Evolutionary conservation across 1,140 invertebrate genomes (phyloP).

Genomic region (Anthonomus grandis): DNA sequence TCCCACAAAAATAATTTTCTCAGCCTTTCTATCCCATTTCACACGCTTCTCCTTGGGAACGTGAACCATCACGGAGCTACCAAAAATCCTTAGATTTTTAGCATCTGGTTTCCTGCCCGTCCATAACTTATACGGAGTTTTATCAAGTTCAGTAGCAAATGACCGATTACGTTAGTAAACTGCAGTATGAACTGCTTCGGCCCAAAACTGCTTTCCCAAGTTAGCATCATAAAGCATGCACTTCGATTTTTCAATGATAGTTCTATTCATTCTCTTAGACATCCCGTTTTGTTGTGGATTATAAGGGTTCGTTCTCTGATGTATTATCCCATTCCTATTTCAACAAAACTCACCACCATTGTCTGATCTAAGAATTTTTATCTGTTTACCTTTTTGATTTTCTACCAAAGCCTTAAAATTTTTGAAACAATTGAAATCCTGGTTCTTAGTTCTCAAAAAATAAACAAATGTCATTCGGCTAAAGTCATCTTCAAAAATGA

Average conservation of each 20-base stretch:
- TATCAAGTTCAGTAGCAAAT: too few relatives aligned
- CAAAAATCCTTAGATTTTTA: slow-evolving; percentile 38
- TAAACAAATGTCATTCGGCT: slow-evolving; percentile 43
- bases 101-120: slow-evolving; percentile 32
- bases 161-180: slow-evolving; percentile 26
- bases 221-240: slow-evolving; percentile 30
- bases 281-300: slow-evolving; percentile 51
- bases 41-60: slow-evolving; percentile 34
- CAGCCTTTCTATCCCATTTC: slow-evolving; percentile 36
- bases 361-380: neutral
- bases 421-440: slow-evolving; percentile 18
- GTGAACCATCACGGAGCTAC: slow-evolving; percentile 38
- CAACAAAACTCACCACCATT: neutral
- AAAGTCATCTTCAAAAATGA: slow-evolving; percentile 46
- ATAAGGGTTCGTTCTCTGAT: too few relatives aligned
- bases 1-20: slow-evolving; percentile 34
- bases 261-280: slow-evolving; percentile 46
- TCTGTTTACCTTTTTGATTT: too few relatives aligned
- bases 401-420: neutral
- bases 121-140: slow-evolving; percentile 34
- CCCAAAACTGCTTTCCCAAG: slow-evolving; percentile 1
- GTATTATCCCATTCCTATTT: too few relatives aligned
- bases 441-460: slow-evolving; percentile 41
- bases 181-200: slow-evolving; percentile 28
- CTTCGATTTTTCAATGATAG: slow-evolving; percentile 34